Conservation (phyloP, 2,113 vertebrate genomes). For the Odobenus rosmarus region DNA sequence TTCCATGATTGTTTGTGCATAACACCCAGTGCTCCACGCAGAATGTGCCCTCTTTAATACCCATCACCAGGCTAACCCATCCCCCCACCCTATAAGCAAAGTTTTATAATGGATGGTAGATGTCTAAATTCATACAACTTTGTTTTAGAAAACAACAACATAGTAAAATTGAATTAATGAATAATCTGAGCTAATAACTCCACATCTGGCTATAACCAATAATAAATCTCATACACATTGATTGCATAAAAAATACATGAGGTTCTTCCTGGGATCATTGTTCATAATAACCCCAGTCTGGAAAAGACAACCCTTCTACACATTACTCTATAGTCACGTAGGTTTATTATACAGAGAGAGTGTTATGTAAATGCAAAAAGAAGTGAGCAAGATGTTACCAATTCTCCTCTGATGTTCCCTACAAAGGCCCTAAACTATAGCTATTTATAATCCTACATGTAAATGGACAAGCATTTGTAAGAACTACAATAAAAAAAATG, state of each 20-base stretch:
- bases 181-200: background rate
- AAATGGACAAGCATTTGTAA: background rate
- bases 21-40: too few relatives aligned
- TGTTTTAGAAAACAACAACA: background rate
- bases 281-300: background rate
- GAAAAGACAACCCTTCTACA: background rate
- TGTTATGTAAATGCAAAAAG: background rate
- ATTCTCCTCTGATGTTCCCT: background rate
- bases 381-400: background rate
- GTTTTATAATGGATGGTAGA: background rate
- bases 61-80: too few relatives aligned
- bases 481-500: background rate
- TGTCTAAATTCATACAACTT: background rate
- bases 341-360: background rate
- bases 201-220: background rate
- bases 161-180: background rate
- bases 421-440: too few relatives aligned
- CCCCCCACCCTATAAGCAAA: background rate
- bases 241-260: background rate
- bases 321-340: background rate
- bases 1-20: too few relatives aligned
- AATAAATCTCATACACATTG: background rate
- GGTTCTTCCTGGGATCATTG: background rate
- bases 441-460: background rate
- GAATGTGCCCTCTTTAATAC: too few relatives aligned